Base-by-base conservation (phyloP, 2,888 invertebrate species). In the Acanthosepion pharaonis region DNA sequence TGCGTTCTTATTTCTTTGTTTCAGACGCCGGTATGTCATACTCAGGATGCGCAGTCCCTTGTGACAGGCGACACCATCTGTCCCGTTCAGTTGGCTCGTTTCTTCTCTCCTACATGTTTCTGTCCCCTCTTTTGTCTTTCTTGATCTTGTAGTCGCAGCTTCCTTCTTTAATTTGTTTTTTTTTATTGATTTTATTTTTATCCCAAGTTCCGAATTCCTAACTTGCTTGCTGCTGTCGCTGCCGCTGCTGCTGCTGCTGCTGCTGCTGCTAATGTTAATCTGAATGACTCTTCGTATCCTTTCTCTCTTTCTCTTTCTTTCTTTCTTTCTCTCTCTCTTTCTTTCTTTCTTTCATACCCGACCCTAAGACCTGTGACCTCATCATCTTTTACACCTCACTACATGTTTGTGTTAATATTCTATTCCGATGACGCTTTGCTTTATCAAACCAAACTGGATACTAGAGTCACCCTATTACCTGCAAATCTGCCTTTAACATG, bases 1-100 rank as follows among this genome's bases (percentile, higher is more conserved):
- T 33, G 48, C 94, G 51, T 64, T 92, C 92, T 94, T 94, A 93
- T 93, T 93, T 93, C 64, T 94, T 94, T 94, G 94, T 94, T 94
- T 94, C 94, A 94, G 94, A 94, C 42, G 48, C 94, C 64, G 94
- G 94, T 94, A 94, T 64, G 94, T 33, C 42, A 64, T 94, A n/a
- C 94, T 55, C 59, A 55, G 55, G 94, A 94, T 53, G 94, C 94
- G 55, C 53, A 51, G 53, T 94, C 20, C 51, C 48, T 93, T 93
- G 33, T 92, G 49, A 53, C 93, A 53, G 93, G 93, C 93, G 93
- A 93, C 49, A 93, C 53, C 78, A 78, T 78, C 78, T 78, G 5
- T 78, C n/a, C n/a, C 78, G n/a, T 42, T 93, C 93, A 93, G 53
- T 93, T 53, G 51, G 93, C 51, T 28, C 49, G 48, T 28, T n/a